Percentiles rank a stretch among this genome's conserved stretches.
Evolutionary conservation across 2,113 vertebrate genomes (phyloP).

Genomic region (Lasiurus borealis): DNA sequence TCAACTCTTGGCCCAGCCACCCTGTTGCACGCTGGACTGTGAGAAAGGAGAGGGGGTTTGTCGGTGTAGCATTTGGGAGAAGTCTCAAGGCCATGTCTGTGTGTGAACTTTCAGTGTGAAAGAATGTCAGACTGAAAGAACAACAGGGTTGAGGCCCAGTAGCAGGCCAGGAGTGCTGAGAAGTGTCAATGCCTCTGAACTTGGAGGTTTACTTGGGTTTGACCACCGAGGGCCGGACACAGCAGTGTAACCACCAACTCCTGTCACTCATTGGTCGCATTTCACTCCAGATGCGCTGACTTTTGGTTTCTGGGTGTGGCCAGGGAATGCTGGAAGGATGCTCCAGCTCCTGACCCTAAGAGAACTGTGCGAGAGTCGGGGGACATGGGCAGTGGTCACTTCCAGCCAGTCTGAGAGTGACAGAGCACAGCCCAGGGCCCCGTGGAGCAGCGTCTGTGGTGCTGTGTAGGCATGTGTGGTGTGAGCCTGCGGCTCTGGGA

Average conservation of each 20-base stretch:
- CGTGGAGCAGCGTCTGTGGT: neutral
- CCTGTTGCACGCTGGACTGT: neutral
- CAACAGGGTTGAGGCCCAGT: neutral
- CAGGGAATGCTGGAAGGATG: neutral
- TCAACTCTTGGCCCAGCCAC: neutral
- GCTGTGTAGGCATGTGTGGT: neutral
- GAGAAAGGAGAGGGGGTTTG: neutral
- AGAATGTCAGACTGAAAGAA: neutral
- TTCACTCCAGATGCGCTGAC: too few species aligned
- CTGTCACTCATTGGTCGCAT: too few species aligned
- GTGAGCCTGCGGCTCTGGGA: neutral
- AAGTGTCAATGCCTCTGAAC: neutral
- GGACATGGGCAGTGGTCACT: rapidly evolving
- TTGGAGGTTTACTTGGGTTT: neutral
- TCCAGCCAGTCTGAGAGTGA: neutral
- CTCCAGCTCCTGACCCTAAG: neutral
- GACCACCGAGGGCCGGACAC: neutral
- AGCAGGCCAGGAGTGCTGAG: neutral
- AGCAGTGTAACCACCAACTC: neutral
- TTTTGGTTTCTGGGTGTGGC: neutral
- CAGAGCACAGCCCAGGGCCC: neutral
- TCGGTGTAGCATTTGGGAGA: neutral
- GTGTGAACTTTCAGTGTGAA: neutral
- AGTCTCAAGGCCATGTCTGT: neutral
- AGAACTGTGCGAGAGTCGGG: neutral